These are phyloP conservation scores for Tyto alba DNA, from an alignment of 2,113 vertebrate genomes.

Conservation along the genomic window DNA sequence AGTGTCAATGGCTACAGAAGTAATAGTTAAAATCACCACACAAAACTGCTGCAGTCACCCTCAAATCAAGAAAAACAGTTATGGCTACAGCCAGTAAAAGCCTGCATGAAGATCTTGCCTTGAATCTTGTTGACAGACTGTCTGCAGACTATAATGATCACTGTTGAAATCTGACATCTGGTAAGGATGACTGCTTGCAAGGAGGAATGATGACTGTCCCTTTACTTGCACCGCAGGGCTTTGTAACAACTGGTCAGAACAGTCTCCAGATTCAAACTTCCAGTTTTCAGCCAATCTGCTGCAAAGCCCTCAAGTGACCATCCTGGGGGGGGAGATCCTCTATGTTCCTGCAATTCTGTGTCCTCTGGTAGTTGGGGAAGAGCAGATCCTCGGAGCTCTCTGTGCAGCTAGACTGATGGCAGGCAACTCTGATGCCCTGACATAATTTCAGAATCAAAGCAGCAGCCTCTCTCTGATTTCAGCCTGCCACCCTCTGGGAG, in stretches of 20 bases:
- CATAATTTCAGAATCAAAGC: not conserved
- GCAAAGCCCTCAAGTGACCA: not conserved
- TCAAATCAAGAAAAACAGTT: not conserved
- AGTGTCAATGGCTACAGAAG: fast-evolving
- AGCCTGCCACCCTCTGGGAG: not conserved
- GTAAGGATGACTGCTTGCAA: fast-evolving
- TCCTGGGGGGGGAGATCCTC: not conserved
- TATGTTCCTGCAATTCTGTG: not conserved
- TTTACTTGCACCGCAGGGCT: not conserved
- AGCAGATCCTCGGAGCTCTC: not conserved
- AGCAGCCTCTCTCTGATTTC: not conserved
- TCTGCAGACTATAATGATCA: not conserved
- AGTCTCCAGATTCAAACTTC: not conserved
- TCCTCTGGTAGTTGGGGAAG: not conserved
- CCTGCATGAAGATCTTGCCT: not conserved
- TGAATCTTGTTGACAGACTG: not conserved
- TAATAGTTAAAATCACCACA: not conserved
- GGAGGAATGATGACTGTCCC: not conserved
- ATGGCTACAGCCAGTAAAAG: not conserved
- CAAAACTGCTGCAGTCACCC: not conserved
- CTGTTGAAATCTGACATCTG: not conserved
- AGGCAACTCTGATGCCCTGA: not conserved
- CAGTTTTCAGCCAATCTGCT: not conserved
- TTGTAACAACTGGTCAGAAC: not conserved
- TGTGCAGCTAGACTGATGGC: not conserved